Evolutionary conservation across 2,888 invertebrate genomes (phyloP), one percentile per base, ranked within the genome.

Genomic region (Rhingia rostrata): DNA sequence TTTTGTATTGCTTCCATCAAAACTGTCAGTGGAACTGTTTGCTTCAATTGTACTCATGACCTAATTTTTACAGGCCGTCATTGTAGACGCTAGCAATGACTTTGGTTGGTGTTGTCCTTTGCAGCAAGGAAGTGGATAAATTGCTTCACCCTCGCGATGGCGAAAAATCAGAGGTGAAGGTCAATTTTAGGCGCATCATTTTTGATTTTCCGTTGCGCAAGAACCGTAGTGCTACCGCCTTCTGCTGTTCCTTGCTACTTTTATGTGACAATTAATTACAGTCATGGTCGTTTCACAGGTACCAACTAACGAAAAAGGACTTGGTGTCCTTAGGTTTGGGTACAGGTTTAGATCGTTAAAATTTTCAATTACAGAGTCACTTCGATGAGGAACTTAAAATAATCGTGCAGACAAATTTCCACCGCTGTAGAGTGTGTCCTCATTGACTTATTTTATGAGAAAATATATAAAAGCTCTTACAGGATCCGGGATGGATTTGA

Each of bases 91-190:
- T 2, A 45, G 22, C 22, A 45, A 2, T n/a, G 10, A 45, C 30
- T 63, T 41, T 14, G 2, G 12, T 56, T 35, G 14, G 4, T 22
- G 22, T 69, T 14, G 61, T 51, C 43, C 43, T 30, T 41, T 9
- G 30, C n/a, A 47, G 6, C 5, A 35, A 33, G 7, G 61, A 33
- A 22, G 6, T 45, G 49, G 7, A 32, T 39, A 51, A 64, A 51
- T 49, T 51, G 51, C 14, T 51, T 22, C 4, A 4, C 41, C 41
- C 5, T 30, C 4, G 30, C 12, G 9, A 14, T n/a, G 33, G 12
- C 22, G 49, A n/a, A 22, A 30, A 56, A 32, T 69, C 69, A 60
- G 58, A 70, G 58, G 58, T 70, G 70, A 70, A 70, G 70, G 70
- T 70, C 61, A 22, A 33, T 70, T 60, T 51, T 70, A 30, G 70